phyloP scores from a whole-genome alignment of 2,797 vertebrate genomes.

The Remorina albescens region DNA sequence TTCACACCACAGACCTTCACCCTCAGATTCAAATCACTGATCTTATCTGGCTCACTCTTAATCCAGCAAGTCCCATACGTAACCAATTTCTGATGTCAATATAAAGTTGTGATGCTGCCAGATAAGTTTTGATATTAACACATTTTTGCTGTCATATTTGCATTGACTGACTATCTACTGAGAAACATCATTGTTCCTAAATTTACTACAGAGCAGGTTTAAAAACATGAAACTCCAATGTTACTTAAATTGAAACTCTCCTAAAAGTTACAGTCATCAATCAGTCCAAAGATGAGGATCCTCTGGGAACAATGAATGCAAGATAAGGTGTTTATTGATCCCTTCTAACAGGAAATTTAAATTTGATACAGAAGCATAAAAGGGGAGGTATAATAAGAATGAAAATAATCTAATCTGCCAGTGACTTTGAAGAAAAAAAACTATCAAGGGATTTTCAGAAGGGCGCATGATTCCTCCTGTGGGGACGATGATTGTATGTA shows the following conservation, averaged over 20 bases:
- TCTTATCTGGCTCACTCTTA: not conserved
- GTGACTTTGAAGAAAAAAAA: too few relatives aligned
- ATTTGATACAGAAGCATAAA: too few relatives aligned
- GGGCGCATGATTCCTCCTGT: not conserved
- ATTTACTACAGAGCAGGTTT: not conserved
- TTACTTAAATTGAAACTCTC: too few relatives aligned
- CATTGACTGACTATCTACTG: not conserved
- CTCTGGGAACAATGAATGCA: not conserved
- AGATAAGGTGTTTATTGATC: too few relatives aligned
- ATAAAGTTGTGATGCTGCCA: not conserved
- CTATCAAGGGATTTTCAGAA: too few relatives aligned
- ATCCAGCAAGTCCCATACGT: not conserved
- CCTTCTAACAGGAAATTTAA: too few relatives aligned
- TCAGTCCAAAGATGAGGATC: not conserved
- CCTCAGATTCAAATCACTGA: constrained; percentile 42
- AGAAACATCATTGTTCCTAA: too few relatives aligned
- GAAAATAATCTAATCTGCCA: too few relatives aligned
- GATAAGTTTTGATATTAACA: not conserved
- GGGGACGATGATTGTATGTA: not conserved
- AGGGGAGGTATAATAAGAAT: too few relatives aligned
- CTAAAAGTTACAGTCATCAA: too few relatives aligned
- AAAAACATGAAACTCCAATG: too few relatives aligned
- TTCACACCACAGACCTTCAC: constrained; percentile 67
- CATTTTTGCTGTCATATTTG: not conserved
- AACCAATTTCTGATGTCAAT: not conserved